Conservation (phyloP, 2,888 invertebrate species). For the Acheta domesticus region DNA sequence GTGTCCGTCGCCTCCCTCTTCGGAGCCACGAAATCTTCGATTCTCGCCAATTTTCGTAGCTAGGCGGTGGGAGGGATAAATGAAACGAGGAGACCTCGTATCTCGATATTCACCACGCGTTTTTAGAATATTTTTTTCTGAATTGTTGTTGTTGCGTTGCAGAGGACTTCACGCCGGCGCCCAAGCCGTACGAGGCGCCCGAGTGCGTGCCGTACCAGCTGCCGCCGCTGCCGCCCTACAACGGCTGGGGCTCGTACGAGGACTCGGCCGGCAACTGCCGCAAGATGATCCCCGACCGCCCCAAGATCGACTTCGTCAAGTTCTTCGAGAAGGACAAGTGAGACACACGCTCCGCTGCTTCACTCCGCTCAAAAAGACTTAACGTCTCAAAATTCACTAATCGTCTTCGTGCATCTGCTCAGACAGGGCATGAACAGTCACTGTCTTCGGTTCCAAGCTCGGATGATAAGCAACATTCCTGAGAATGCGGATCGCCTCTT, state of each 20-base stretch:
- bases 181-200: slow-evolving; percentile 47
- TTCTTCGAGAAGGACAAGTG: slow-evolving; percentile 76
- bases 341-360: slow-evolving; percentile 27
- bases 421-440: slow-evolving; percentile 71
- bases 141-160: slow-evolving; percentile 42
- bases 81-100: too few relatives aligned
- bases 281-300: slow-evolving; percentile 73
- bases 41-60: too few relatives aligned
- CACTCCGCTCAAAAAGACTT: background rate
- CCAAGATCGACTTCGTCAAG: slow-evolving; percentile 73
- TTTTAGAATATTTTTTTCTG: too few relatives aligned
- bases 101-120: too few relatives aligned
- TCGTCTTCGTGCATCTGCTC: slow-evolving; percentile 39
- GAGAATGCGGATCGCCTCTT: slow-evolving; percentile 65
- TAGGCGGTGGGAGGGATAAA: too few relatives aligned
- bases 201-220: background rate
- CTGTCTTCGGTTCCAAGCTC: slow-evolving; percentile 73
- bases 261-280: slow-evolving; percentile 86
- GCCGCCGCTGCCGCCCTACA: slow-evolving; percentile 73
- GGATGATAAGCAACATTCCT: slow-evolving; percentile 67
- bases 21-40: too few relatives aligned
- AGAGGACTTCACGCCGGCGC: slow-evolving; percentile 63
- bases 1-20: too few relatives aligned
- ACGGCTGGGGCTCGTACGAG: slow-evolving; percentile 84
- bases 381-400: background rate